Conservation (phyloP, 2,888 invertebrate species). For the Troglohyphantes excavatus region DNA sequence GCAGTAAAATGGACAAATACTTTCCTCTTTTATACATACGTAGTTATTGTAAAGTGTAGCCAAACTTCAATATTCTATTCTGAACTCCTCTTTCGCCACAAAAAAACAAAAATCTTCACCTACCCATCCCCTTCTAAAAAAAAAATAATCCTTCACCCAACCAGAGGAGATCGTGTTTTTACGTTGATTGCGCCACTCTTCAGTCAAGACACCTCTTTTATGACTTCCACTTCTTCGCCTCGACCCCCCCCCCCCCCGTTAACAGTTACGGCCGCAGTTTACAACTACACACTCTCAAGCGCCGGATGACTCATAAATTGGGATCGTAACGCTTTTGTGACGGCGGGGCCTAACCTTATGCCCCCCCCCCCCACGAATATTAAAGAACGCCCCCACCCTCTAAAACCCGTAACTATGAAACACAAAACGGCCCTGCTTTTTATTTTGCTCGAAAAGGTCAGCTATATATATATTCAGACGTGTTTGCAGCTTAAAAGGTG, state of each 20-base stretch:
- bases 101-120: background rate
- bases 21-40: too few relatives aligned
- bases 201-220: conserved; percentile 23
- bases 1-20: too few relatives aligned
- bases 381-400: conserved; percentile 43
- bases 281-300: conserved; percentile 68
- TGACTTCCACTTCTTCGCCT: conserved; percentile 31
- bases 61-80: too few relatives aligned
- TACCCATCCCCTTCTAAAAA: background rate
- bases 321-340: conserved; percentile 75
- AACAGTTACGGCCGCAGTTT: conserved; percentile 76
- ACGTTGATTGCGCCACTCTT: conserved; percentile 74
- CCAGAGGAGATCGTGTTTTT: conserved; percentile 61
- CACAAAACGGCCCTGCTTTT: conserved; percentile 8
- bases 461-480: background rate
- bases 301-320: conserved; percentile 76
- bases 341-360: conserved; percentile 28
- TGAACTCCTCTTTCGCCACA: background rate
- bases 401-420: conserved; percentile 58
- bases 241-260: conserved; percentile 49
- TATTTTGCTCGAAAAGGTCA: conserved; percentile 8
- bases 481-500: background rate
- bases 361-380: conserved; percentile 70
- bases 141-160: conserved; percentile 13
- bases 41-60: too few relatives aligned